These are phyloP conservation scores for Pherbina coryleti DNA, from an alignment of 2,888 invertebrate species.

Conservation along the genomic window DNA sequence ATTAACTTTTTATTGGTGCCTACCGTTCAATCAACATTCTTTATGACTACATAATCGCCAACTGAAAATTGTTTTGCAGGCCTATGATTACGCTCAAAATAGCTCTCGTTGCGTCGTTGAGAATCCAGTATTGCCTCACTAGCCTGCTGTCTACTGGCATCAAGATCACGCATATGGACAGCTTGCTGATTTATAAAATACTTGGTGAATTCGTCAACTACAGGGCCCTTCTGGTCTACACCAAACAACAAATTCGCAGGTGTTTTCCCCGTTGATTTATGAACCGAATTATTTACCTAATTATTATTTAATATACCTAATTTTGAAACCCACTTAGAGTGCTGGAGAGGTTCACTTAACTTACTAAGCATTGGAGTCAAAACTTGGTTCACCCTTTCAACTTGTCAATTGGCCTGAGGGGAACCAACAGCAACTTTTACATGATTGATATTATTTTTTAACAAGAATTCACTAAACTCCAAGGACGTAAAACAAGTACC, in stretches of 20 bases:
- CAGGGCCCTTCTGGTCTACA: neutral
- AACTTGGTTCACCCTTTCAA: slow-evolving; percentile 21
- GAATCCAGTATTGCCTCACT: slow-evolving; percentile 29
- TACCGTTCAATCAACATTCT: slow-evolving; percentile 50
- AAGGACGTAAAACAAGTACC: slow-evolving; percentile 30
- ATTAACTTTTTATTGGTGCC: slow-evolving; percentile 46
- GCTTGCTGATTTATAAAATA: slow-evolving; percentile 10
- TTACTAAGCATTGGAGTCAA: slow-evolving; percentile 38
- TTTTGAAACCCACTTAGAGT: slow-evolving; percentile 23
- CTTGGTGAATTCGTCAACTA: slow-evolving; percentile 18
- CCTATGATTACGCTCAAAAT: slow-evolving; percentile 13
- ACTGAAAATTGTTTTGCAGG: slow-evolving; percentile 17
- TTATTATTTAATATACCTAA: slow-evolving; percentile 11
- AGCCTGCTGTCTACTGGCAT: slow-evolving; percentile 16
- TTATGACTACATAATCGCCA: slow-evolving; percentile 45
- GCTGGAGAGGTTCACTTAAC: slow-evolving; percentile 33
- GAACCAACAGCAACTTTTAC: neutral
- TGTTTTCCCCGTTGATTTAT: slow-evolving; percentile 34
- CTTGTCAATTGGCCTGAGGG: slow-evolving; percentile 3
- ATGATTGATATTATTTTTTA: slow-evolving; percentile 14
- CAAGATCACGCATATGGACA: neutral
- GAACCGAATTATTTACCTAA: slow-evolving; percentile 31
- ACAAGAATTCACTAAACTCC: slow-evolving; percentile 7
- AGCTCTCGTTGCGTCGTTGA: slow-evolving; percentile 36
- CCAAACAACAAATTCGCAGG: slow-evolving; percentile 18